These are phyloP conservation scores for Anagrus nilaparvatae DNA, from an alignment of 1,140 invertebrate species.

Conservation along the genomic window DNA sequence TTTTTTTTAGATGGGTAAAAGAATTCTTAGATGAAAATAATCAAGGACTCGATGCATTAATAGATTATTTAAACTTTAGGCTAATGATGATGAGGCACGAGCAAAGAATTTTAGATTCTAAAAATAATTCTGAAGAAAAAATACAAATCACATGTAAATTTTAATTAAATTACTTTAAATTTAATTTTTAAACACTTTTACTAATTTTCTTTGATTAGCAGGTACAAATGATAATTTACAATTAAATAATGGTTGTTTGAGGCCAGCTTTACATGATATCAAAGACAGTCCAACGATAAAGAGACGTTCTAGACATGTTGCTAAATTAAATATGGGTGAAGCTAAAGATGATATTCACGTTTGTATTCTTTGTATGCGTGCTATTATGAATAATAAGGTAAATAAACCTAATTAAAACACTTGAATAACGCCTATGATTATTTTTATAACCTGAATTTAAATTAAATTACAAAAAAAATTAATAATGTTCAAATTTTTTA, in stretches of 20 bases:
- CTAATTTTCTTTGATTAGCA: too few species aligned
- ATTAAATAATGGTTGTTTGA: conserved; percentile 46
- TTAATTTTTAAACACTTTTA: background rate
- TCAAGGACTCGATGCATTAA: conserved; percentile 88
- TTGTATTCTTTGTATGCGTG: conserved; percentile 96
- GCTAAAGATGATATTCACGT: conserved; percentile 98
- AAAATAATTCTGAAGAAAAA: conserved; percentile 61
- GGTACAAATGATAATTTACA: conserved; percentile 28
- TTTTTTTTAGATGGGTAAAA: conserved; percentile 80
- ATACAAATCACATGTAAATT: conserved; percentile 35
- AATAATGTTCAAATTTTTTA: too few species aligned
- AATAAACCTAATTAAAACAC: too few species aligned
- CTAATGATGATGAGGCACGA: conserved; percentile 86
- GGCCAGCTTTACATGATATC: conserved; percentile 50
- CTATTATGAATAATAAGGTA: conserved; percentile 99
- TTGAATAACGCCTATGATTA: too few species aligned
- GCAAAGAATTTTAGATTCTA: conserved; percentile 62
- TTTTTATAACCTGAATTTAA: too few species aligned
- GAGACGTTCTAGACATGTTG: conserved; percentile 71
- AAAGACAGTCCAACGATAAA: conserved; percentile 61
- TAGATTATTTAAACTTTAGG: conserved; percentile 93
- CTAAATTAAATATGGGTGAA: conserved; percentile 92
- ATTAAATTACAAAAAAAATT: too few species aligned
- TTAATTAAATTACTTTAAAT: background rate
- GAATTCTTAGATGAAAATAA: conserved; percentile 96